Conservation (phyloP, 2,113 vertebrate genomes). For the Ceratotherium simum region DNA sequence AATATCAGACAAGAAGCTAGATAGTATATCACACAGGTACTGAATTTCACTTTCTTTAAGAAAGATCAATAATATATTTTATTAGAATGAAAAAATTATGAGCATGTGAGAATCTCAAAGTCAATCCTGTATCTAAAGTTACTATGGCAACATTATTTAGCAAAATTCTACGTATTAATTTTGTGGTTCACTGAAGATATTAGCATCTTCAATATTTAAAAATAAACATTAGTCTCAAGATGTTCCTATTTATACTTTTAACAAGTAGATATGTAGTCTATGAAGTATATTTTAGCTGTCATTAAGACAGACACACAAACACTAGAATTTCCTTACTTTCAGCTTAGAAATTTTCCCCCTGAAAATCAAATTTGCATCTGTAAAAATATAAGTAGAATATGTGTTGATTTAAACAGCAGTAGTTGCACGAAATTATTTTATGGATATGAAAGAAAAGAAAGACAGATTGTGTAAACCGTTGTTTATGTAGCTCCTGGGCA, state of each 20-base stretch:
- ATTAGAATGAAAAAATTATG: conserved; percentile 41
- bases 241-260: conserved; percentile 69
- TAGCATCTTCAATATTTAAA: conserved; percentile 71
- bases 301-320: conserved; percentile 51
- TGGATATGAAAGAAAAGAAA: conserved; percentile 36
- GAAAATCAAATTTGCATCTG: conserved; percentile 57
- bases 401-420: conserved; percentile 41
- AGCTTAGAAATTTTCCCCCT: conserved; percentile 15
- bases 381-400: conserved; percentile 68
- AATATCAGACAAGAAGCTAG: conserved; percentile 11
- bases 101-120: conserved; percentile 22
- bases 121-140: conserved; percentile 50
- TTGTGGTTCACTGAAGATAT: conserved; percentile 61
- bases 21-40: not conserved
- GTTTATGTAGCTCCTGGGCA: not conserved
- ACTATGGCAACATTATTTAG: conserved; percentile 73
- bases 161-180: conserved; percentile 64
- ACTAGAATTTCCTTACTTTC: conserved; percentile 61
- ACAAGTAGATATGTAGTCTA: conserved; percentile 34
- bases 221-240: conserved; percentile 68
- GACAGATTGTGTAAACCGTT: not conserved
- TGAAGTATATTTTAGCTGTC: conserved; percentile 54
- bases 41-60: conserved; percentile 35
- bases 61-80: conserved; percentile 47
- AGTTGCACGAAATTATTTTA: conserved; percentile 48